phyloP scores from a whole-genome alignment of 1,140 invertebrate species.

The Hypsibius dujardini region DNA sequence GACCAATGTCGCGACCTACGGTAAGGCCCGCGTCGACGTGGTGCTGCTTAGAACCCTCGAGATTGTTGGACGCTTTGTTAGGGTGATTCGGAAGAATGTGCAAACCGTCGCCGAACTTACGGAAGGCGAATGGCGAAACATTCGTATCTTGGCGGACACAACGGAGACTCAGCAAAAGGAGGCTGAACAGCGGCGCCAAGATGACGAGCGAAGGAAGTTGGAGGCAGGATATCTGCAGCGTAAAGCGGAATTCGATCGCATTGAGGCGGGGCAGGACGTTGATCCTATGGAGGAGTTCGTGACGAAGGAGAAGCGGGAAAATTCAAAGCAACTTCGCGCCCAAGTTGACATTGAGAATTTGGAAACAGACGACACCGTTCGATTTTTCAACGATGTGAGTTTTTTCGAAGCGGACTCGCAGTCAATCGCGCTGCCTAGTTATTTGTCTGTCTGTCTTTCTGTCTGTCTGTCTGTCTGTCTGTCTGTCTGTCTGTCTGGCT shows the following conservation, averaged over 20 bases:
- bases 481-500: no score
- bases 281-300: not conserved
- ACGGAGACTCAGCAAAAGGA: not conserved
- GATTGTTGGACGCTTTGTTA: no score
- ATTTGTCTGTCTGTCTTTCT: no score
- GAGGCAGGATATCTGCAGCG: not conserved
- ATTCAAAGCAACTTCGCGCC: not conserved
- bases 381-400: slow-evolving; percentile 16
- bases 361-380: slow-evolving; percentile 9
- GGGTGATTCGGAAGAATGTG: not conserved
- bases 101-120: not conserved
- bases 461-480: no score
- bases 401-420: no score
- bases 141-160: not conserved
- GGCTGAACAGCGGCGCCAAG: not conserved
- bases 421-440: no score
- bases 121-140: slow-evolving; percentile 3
- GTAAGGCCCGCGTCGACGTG: not conserved
- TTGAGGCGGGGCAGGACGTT: not conserved
- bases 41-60: no score
- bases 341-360: not conserved
- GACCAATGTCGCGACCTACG: slow-evolving; percentile 8
- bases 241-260: slow-evolving; percentile 7
- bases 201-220: not conserved
- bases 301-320: not conserved